These are phyloP conservation scores for Corythucha ciliata DNA, from an alignment of 2,888 invertebrate species.

Conservation along the genomic window DNA sequence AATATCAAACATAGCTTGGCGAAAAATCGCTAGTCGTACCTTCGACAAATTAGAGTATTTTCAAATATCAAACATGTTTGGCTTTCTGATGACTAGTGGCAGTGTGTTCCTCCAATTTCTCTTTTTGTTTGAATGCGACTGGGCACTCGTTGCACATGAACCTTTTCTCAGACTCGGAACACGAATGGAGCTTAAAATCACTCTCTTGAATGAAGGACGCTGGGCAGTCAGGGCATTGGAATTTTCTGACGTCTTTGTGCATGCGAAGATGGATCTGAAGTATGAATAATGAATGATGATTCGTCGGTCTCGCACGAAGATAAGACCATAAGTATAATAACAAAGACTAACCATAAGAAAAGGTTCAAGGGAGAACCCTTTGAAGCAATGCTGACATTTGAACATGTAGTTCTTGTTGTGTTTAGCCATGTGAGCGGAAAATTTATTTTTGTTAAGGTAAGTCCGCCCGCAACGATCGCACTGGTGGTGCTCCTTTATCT, in stretches of 20 bases:
- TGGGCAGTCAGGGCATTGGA: background rate
- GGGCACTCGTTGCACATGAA: constrained; percentile 32
- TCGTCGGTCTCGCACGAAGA: too few species aligned
- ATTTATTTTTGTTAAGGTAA: constrained; percentile 12
- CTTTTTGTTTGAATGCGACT: constrained; percentile 17
- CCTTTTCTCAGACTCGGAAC: constrained; percentile 8
- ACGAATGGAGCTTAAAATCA: background rate
- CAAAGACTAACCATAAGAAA: too few species aligned
- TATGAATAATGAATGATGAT: too few species aligned
- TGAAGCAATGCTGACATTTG: constrained; percentile 35
- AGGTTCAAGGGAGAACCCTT: constrained; percentile 35
- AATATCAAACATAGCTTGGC: too few species aligned
- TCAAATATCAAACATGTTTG: constrained; percentile 28
- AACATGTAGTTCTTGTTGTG: constrained; percentile 34
- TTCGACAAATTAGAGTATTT: constrained; percentile 39
- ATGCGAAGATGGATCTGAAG: background rate
- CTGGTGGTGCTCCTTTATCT: too few species aligned
- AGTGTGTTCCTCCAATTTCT: constrained; percentile 21
- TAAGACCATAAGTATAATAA: too few species aligned
- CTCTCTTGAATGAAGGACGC: background rate
- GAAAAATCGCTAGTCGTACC: too few species aligned
- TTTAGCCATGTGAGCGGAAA: constrained; percentile 32
- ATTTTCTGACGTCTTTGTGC: background rate
- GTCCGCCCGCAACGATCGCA: constrained; percentile 19
- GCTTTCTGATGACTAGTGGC: constrained; percentile 17